Base-by-base conservation (phyloP, 2,888 invertebrate genomes). In the Cerceris rybyensis region DNA sequence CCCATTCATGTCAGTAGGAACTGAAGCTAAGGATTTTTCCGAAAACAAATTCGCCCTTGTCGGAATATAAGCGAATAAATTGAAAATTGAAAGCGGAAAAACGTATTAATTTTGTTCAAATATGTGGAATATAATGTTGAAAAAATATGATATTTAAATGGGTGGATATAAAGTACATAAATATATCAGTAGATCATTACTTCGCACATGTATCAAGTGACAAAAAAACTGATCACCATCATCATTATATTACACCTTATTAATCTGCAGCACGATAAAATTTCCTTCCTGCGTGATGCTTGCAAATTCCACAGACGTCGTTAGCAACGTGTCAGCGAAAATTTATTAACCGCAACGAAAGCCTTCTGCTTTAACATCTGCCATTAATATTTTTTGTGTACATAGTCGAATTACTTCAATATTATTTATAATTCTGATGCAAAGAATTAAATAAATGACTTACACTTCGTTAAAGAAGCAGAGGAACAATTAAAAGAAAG, bases 231-330 rank as follows among this genome's bases (percentile, higher is more conserved):
- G 41, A 65, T 60, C 46, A 52, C 43, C 49, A 11, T 41, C 58
- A 42, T 13, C 57, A 68, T 66, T 70, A 13, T 52, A 67, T 63
- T 73, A 66, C 69, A 17, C 14, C 28, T 67, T 41, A 11, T 28
- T 28, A 9, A 17, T 0, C 42, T 17, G 46, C 7, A 55, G 8
- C 7, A 13, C n/a, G 52, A 16, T 80, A 67, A 60, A 13, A 39
- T 75, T 74, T 65, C 60, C 57, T 59, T 74, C 74, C 54, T 9
- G 9, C 61, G 46, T 17, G 50, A 60, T 46, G 66, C 17, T 52
- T 63, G 80, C 80, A 11, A 70, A 80, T 78, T 75, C 74, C 68
- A 61, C 14, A 17, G 16, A 41, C 14, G 11, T 4, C 14, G 6
- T 16, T 9, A 4, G 7, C 42, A 52, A 39, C 14, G 7, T 39